Evolutionary conservation across 2,113 vertebrate genomes (phyloP).

Genomic region (Sylvietta virens): DNA sequence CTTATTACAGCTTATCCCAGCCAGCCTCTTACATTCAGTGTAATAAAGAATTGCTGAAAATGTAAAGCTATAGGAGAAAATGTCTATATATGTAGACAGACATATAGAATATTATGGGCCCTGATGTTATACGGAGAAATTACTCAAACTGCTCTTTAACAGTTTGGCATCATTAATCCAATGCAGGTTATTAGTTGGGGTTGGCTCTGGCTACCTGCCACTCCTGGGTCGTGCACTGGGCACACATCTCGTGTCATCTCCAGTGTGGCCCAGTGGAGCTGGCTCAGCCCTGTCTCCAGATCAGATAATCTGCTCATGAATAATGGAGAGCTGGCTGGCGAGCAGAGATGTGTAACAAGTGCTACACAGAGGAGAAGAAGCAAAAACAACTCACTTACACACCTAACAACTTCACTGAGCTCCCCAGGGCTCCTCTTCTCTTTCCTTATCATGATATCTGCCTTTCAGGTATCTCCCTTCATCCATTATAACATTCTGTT

Average conservation of each 20-base stretch:
- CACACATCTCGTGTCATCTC: not conserved
- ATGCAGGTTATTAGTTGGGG: not conserved
- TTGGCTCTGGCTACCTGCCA: not conserved
- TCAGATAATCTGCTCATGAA: not conserved
- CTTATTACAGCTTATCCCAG: not conserved
- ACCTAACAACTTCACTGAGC: not conserved
- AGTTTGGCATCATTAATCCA: not conserved
- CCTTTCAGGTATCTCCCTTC: not conserved
- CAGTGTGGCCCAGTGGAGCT: not conserved
- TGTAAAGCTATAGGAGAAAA: not conserved
- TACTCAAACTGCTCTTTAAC: not conserved
- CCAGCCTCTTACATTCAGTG: not conserved
- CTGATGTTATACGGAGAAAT: not conserved
- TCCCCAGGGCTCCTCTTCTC: not conserved
- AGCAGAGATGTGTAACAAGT: not conserved
- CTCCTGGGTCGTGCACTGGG: rapidly evolving
- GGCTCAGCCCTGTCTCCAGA: not conserved
- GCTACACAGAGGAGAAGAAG: not conserved
- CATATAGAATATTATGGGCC: not conserved
- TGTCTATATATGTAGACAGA: not conserved
- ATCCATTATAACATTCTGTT: not conserved
- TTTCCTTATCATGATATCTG: not conserved
- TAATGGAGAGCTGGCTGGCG: not conserved
- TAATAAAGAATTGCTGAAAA: not conserved
- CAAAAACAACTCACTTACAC: not conserved